Conservation (phyloP, 2,888 invertebrate genomes). For the Metalampra italica region DNA sequence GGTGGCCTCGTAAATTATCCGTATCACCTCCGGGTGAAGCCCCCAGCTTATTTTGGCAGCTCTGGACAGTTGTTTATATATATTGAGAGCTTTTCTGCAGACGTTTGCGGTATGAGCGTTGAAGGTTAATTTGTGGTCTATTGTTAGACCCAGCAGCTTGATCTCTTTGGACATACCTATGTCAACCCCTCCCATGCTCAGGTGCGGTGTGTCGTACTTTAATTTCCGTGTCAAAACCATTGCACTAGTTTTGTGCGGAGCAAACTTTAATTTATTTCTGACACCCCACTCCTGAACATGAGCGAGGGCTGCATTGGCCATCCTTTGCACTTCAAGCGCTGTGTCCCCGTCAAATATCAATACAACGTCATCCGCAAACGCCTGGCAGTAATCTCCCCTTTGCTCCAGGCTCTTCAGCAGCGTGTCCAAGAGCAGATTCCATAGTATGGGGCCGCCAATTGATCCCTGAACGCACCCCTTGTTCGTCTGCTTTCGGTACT, state of each 20-base stretch:
- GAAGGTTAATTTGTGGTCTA: conserved; percentile 12
- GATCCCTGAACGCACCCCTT: conserved; percentile 6
- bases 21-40: background rate
- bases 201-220: conserved; percentile 10
- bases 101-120: conserved; percentile 5
- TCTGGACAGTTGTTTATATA: conserved; percentile 2
- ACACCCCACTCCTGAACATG: conserved; percentile 14
- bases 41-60: conserved; percentile 9
- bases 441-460: conserved; percentile 12
- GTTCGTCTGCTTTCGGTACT: background rate
- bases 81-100: conserved; percentile 3
- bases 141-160: background rate
- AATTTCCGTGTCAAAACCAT: conserved; percentile 9
- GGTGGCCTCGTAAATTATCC: background rate
- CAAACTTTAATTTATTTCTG: conserved; percentile 11
- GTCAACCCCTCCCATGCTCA: conserved; percentile 11
- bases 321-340: conserved; percentile 5
- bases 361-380: conserved; percentile 13
- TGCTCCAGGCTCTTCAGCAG: conserved; percentile 2
- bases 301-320: conserved; percentile 8
- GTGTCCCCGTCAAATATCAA: conserved; percentile 8
- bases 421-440: conserved; percentile 15
- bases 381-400: conserved; percentile 7
- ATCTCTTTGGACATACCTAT: too few species aligned
- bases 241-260: conserved; percentile 11